Evolutionary conservation across 2,797 vertebrate species (phyloP).

Genomic region (Muraenolepis orangiensis): DNA sequence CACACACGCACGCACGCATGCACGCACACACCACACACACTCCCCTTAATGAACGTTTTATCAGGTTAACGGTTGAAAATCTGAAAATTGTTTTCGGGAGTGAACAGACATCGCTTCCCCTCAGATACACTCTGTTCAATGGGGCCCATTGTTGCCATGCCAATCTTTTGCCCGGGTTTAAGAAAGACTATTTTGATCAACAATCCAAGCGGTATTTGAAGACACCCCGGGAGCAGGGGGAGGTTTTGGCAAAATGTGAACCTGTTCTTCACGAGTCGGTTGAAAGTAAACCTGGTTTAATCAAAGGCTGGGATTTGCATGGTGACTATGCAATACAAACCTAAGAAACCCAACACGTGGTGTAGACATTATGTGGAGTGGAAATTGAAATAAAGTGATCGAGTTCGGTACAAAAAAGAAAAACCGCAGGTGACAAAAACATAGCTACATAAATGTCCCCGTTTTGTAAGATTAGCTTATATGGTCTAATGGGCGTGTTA

Average conservation of each 20-base stretch:
- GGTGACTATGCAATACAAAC: not conserved
- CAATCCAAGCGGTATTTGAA: not conserved
- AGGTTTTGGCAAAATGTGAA: not conserved
- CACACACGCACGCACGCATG: not conserved
- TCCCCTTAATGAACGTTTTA: not conserved
- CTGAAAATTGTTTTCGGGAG: not conserved
- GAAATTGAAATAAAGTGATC: not conserved
- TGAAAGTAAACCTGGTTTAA: not conserved
- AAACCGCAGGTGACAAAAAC: not conserved
- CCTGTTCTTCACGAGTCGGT: not conserved
- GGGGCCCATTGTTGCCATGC: not conserved
- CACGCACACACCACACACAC: too few relatives aligned
- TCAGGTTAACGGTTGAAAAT: not conserved
- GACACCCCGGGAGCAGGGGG: not conserved
- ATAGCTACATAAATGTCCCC: not conserved
- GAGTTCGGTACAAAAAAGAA: not conserved
- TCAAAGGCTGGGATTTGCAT: not conserved
- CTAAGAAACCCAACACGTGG: not conserved
- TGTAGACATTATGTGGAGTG: not conserved
- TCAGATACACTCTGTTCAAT: not conserved
- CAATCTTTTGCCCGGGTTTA: not conserved
- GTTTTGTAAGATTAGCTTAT: not conserved
- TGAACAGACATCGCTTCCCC: not conserved
- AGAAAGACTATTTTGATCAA: not conserved
- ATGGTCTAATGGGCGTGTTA: not conserved